Percentiles rank a stretch among this genome's conserved stretches.
phyloP scores from a whole-genome alignment of 2,113 vertebrate species.

The Barnardius zonarius region DNA sequence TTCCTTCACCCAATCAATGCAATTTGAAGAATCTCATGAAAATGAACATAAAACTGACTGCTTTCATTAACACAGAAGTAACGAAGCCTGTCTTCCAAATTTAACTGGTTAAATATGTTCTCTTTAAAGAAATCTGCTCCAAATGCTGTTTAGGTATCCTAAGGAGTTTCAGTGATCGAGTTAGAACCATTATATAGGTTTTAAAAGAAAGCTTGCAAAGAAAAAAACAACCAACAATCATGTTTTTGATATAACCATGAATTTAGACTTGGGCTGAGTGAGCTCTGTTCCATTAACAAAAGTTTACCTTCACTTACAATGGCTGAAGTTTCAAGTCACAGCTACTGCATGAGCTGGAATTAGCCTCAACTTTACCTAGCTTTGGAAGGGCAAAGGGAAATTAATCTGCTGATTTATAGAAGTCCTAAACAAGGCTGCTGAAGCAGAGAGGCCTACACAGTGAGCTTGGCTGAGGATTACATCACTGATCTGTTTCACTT shows the following conservation, averaged over 20 bases:
- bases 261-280: not conserved
- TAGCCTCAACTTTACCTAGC: not conserved
- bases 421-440: not conserved
- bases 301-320: not conserved
- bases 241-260: not conserved
- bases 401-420: not conserved
- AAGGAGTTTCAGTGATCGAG: not conserved
- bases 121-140: not conserved
- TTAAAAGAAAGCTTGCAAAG: not conserved
- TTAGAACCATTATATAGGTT: not conserved
- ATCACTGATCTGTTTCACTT: not conserved
- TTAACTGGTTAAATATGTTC: not conserved
- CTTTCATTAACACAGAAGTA: not conserved
- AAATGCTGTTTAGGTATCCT: not conserved
- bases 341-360: not conserved
- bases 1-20: not conserved
- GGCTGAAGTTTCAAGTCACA: not conserved
- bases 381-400: not conserved
- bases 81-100: not conserved
- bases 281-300: not conserved
- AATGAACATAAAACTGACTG: not conserved
- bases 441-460: not conserved
- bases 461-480: not conserved
- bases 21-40: not conserved
- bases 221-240: not conserved